phyloP scores from a whole-genome alignment of 2,113 vertebrate species.

The Isichthys henryi region DNA sequence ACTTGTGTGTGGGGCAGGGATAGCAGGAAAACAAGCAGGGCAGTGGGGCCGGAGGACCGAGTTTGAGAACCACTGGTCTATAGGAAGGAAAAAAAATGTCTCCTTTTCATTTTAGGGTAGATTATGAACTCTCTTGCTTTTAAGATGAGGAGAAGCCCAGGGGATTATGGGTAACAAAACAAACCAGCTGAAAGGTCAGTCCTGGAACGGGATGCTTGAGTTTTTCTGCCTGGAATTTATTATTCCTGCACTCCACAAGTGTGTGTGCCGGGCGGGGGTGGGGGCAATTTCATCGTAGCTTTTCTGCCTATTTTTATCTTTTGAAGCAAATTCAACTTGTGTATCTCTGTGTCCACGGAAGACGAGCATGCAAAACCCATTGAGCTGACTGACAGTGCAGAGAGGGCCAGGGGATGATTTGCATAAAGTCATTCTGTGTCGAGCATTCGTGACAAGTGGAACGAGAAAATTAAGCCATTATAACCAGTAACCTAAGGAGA shows the following conservation, averaged over 20 bases:
- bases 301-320: not conserved
- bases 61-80: too few relatives aligned
- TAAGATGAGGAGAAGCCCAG: not conserved
- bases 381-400: not conserved
- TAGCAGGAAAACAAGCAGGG: too few relatives aligned
- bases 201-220: not conserved
- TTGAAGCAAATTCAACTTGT: not conserved
- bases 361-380: not conserved
- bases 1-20: too few relatives aligned
- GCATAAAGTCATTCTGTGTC: not conserved
- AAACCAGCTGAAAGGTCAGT: conserved; percentile 7
- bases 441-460: not conserved
- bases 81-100: not conserved
- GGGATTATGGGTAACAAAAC: not conserved
- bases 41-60: too few relatives aligned
- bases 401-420: not conserved
- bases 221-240: not conserved
- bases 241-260: not conserved
- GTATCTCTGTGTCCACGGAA: not conserved
- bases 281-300: not conserved
- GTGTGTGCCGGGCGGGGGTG: not conserved
- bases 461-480: not conserved
- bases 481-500: not conserved
- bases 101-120: not conserved
- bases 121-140: not conserved